Evolutionary conservation across 1,140 invertebrate genomes (phyloP), one percentile per base, ranked within the genome.

Genomic region (Aphelinus certus): DNA sequence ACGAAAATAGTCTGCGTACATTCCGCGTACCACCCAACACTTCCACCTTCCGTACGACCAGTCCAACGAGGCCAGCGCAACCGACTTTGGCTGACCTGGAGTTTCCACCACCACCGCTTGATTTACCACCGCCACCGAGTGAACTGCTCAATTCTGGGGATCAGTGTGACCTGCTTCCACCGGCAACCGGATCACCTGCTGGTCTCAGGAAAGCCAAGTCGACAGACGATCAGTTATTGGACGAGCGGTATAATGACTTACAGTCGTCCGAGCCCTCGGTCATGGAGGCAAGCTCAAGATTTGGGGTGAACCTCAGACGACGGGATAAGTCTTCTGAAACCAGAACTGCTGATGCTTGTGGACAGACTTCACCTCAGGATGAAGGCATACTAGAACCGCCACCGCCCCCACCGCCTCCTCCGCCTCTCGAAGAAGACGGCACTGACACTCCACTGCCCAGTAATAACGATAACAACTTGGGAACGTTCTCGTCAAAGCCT

Each of bases 51-150:
- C 77, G 90, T 76, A 88, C 86, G 64, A 88, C 88, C 55, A 91
- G 90, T 62, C 91, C 91, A 2, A 91, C 90, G 65, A 86, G 92
- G 9, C 87, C 88, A 0, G 83, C 91, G 55, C 89, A 93, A 78
- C 90, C 92, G 10, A 91, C 89, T 7, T 83, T 94, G 56, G 94
- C 94, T 3, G 94, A 96, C 84, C 85, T 96, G 3, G 95, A 96
- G 81, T 96, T 96, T 87, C 94, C 94, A 2, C 95, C 95, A 4
- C 94, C 95, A 1, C 89, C 92, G 0, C 91, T 94, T 82, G 84
- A 94, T n/a, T 93, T 93, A 1, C 93, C 93, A 47, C 93, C 93
- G 1, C 93, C 93, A 1, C 91, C 92, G 0, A 90, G 91, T 76
- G 92, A 94, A 70, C 81, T 83, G 7, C 91, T 91, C 46, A 87